Evolutionary conservation across 2,888 invertebrate species (phyloP), one percentile per base, ranked within the genome.

Genomic region (Oasisia sp.): DNA sequence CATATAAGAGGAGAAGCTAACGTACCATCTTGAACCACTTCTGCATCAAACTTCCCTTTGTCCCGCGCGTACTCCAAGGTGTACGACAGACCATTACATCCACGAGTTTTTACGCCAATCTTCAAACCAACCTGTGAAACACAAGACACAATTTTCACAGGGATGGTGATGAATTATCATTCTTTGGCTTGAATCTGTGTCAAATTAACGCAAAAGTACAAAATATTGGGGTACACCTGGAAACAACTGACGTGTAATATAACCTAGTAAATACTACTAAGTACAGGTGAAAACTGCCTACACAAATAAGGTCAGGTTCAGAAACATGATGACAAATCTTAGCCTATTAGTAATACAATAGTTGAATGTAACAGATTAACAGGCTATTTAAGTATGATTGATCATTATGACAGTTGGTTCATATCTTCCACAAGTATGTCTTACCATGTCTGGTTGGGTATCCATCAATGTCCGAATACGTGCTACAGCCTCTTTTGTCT

Each of bases 71-170:
- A 99, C 95, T 99, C 98, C 92, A 99, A 97, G 9, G 99, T 99
- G 95, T 99, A 99, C 92, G 99, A 99, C 56, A 99, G 97, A 14
- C 99, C 99, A 97, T 99, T 99, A 96, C 99, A 99, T 0, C 99
- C 99, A 95, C 99, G 97, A 96, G 99, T 99, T 93, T 98, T 97
- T 3, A 99, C 99, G 92, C 99, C 99, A 95, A 99, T 98, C 97
- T 98, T 98, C 89, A 99, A 97, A 4, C 98, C 99, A 95, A 98
- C 93, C 94, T 96, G 93, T 90, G 94, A 94, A 32, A 91, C 5
- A 74, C 56, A 44, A n/a, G 32, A n/a, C 11, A 38, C 27, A 32
- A 32, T 27, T 90, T 44, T 44, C 50, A 50, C 91, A 91, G 91
- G 32, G 91, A 91, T 91, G 45, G 50, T 45, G 91, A 50, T 44